These are phyloP conservation scores for Agrilus mali DNA, from an alignment of 2,888 invertebrate genomes.

Conservation along the genomic window DNA sequence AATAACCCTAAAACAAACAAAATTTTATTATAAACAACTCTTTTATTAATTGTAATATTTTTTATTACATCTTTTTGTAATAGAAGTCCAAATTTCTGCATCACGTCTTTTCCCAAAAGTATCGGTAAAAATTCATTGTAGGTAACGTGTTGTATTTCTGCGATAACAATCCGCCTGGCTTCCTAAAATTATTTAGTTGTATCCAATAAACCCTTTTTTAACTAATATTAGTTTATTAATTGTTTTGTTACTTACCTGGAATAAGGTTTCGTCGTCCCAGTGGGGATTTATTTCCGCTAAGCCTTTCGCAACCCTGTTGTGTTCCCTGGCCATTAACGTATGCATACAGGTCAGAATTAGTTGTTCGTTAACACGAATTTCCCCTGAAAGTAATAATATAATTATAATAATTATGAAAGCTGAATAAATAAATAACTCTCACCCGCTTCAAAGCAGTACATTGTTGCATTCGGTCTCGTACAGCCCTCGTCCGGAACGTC, in stretches of 20 bases:
- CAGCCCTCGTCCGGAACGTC: conserved; percentile 89
- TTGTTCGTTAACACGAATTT: conserved; percentile 87
- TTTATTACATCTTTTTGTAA: conserved; percentile 65
- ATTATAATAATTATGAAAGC: not conserved
- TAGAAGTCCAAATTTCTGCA: conserved; percentile 80
- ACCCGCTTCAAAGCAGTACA: conserved; percentile 91
- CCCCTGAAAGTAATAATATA: conserved; percentile 42
- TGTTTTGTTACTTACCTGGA: conserved; percentile 42
- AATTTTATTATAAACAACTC: not conserved
- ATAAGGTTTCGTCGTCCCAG: conserved; percentile 88
- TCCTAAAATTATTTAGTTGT: conserved; percentile 37
- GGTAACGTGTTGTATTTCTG: conserved; percentile 67
- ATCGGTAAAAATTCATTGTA: conserved; percentile 66
- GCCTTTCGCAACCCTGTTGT: conserved; percentile 71
- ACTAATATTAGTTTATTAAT: not conserved
- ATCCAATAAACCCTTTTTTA: not conserved
- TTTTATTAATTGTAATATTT: not conserved
- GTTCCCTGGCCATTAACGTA: conserved; percentile 80
- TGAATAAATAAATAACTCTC: conserved; percentile 26
- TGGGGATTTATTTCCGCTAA: conserved; percentile 74
- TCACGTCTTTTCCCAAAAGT: conserved; percentile 73
- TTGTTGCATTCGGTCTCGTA: conserved; percentile 75
- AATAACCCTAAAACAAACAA: conserved; percentile 67
- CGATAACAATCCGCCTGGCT: conserved; percentile 60
- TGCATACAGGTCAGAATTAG: conserved; percentile 84